Evolutionary conservation across 2,797 vertebrate genomes (phyloP).

Genomic region (Hipposideros larvatus): DNA sequence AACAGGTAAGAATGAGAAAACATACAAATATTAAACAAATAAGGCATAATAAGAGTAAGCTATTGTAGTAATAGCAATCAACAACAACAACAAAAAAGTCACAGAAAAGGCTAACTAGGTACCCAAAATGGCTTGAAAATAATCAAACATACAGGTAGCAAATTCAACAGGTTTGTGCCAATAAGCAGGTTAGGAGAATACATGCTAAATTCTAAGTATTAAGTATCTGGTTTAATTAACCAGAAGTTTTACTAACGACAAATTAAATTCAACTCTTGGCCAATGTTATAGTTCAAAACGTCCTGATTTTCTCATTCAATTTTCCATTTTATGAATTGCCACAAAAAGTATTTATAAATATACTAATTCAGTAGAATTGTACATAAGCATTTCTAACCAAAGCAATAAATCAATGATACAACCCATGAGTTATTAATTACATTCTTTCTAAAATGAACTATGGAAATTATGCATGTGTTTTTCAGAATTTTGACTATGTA

Average conservation of each 20-base stretch:
- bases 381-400: constrained; percentile 6
- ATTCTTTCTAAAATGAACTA: constrained; percentile 10
- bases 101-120: not conserved
- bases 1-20: constrained; percentile 40
- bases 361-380: not conserved
- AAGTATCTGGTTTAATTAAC: constrained; percentile 41
- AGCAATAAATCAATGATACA: constrained; percentile 4
- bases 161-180: not conserved
- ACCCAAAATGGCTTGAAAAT: not conserved
- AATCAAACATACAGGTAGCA: not conserved
- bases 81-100: not conserved
- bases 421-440: not conserved
- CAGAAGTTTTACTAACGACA: constrained; percentile 13
- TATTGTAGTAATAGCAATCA: not conserved
- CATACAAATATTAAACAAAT: not conserved
- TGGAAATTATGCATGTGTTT: not conserved
- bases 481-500: constrained; percentile 9
- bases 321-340: constrained; percentile 20
- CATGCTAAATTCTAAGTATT: not conserved
- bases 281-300: not conserved
- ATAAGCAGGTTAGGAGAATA: not conserved
- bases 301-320: not conserved
- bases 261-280: constrained; percentile 1
- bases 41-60: not conserved
- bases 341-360: constrained; percentile 40